A percentile compares a stretch with the other conserved stretches of the same genome.
Evolutionary conservation across 2,888 invertebrate genomes (phyloP).

Genomic region (Drosophila maculinotata): DNA sequence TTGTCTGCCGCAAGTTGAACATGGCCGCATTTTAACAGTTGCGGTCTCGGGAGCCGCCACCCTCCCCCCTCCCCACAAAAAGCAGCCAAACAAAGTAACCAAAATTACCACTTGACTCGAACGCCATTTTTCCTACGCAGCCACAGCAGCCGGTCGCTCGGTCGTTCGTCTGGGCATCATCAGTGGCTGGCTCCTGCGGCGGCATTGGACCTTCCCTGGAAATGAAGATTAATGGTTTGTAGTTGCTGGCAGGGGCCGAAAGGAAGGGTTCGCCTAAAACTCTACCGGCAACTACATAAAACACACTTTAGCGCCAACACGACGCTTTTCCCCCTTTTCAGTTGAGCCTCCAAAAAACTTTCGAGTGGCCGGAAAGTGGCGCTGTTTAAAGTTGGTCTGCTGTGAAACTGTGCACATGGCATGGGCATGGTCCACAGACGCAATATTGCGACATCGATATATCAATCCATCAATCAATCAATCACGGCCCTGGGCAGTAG

Average conservation of each 20-base stretch:
- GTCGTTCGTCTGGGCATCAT: slow-evolving; percentile 1
- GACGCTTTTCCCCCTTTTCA: slow-evolving; percentile 40
- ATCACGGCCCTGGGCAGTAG: slow-evolving; percentile 21
- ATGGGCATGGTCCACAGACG: slow-evolving; percentile 1
- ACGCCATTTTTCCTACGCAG: slow-evolving; percentile 59
- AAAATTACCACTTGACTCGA: slow-evolving; percentile 78
- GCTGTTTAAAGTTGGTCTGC: slow-evolving; percentile 45
- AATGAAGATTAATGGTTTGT: slow-evolving; percentile 83
- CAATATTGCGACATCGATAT: slow-evolving; percentile 74
- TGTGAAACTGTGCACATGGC: neutral
- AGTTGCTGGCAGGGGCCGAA: slow-evolving; percentile 42
- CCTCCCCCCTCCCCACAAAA: neutral
- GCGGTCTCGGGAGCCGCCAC: slow-evolving; percentile 31
- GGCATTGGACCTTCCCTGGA: slow-evolving; percentile 42
- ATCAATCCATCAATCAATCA: slow-evolving; percentile 66
- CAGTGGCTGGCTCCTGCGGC: slow-evolving; percentile 23
- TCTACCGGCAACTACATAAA: slow-evolving; percentile 73
- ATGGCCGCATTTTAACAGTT: slow-evolving; percentile 76
- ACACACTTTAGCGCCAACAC: slow-evolving; percentile 60
- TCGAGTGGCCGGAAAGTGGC: slow-evolving; percentile 52
- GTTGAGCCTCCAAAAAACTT: slow-evolving; percentile 35
- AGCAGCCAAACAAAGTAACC: slow-evolving; percentile 72
- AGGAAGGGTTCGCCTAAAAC: slow-evolving; percentile 54
- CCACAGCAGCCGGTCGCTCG: slow-evolving; percentile 37
- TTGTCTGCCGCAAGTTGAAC: slow-evolving; percentile 73